Base-by-base conservation (phyloP, 2,888 invertebrate species). In the Tromatobia lineatoria region DNA sequence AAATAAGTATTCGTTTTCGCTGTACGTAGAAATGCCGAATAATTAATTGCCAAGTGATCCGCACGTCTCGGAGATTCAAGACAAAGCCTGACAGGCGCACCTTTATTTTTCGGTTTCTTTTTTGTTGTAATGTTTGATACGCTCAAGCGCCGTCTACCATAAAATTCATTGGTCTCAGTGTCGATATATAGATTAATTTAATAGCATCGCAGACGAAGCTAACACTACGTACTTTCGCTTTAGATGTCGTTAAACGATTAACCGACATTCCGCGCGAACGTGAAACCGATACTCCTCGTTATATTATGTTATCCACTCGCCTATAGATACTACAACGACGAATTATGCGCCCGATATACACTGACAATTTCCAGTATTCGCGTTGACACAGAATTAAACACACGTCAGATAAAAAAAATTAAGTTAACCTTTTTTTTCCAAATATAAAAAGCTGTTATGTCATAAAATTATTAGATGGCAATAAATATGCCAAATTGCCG, bases 81-180 rank as follows among this genome's bases (percentile, higher is more conserved):
- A 52, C 80, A 79, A 66, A 69, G 54, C 66, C 50, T 67, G 70
- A 85, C 83, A 86, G 86, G 75, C 86, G 73, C 87, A 85, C 86
- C 88, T 85, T 85, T 23, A n/a, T 70, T 75, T 69, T 67, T 74
- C 69, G 8, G 13, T 45, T n/a, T 47, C 11, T 47, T 47, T 47
- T 47, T 47, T 47, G 57, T 34, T 52, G 52, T 15, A 15, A 18
- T 73, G 38, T 38, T 57, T 52, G 50, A 34, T 80, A 85, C 86
- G 85, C 87, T 86, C 85, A 80, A 89, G 90, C 90, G 89, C 89
- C 90, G 85, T 76, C 77, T 83, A 88, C 87, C 88, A 88, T 90
- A 90, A 92, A 92, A 89, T 87, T 88, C 89, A 92, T 92, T 90
- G 91, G 88, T 85, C 87, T 85, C 47, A 70, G 76, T 45, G 70